These are phyloP conservation scores for Rhagonycha lutea DNA, from an alignment of 2,888 invertebrate genomes.

Conservation along the genomic window DNA sequence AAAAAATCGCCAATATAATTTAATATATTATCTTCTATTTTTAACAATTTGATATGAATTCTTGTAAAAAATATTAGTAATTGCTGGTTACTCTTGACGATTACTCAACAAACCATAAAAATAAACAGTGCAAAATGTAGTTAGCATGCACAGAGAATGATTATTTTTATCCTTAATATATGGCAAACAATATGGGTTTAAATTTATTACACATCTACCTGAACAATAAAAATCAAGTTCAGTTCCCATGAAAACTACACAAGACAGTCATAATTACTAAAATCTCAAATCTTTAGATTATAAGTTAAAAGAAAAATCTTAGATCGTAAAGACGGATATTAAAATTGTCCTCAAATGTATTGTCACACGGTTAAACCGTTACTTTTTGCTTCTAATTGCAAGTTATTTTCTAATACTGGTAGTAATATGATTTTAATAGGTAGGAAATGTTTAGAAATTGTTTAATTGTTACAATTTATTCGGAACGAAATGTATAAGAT, in stretches of 20 bases:
- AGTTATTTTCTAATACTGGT: conserved; percentile 33
- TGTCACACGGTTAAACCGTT: conserved; percentile 35
- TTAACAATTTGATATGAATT: background rate
- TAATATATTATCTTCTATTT: background rate
- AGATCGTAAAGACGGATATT: conserved; percentile 38
- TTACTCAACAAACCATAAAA: conserved; percentile 14
- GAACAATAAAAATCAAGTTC: conserved; percentile 21
- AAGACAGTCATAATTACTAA: conserved; percentile 15
- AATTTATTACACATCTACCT: conserved; percentile 19
- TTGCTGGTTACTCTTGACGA: conserved; percentile 10
- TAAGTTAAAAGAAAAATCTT: conserved; percentile 37
- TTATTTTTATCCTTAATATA: conserved; percentile 7
- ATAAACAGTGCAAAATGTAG: conserved; percentile 13
- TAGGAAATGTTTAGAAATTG: conserved; percentile 30
- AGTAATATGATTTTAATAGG: conserved; percentile 39
- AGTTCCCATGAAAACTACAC: conserved; percentile 24
- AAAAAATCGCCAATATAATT: background rate
- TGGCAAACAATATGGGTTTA: background rate
- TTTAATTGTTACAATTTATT: conserved; percentile 19
- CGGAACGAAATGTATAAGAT: conserved; percentile 7
- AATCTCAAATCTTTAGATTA: conserved; percentile 21
- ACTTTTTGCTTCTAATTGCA: conserved; percentile 24
- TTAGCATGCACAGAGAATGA: conserved; percentile 9
- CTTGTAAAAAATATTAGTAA: background rate
- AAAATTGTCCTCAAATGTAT: conserved; percentile 34